Percentiles rank a stretch among this genome's conserved stretches.
Conservation (phyloP, 2,797 vertebrate genomes). For the Erpetoichthys calabaricus region DNA sequence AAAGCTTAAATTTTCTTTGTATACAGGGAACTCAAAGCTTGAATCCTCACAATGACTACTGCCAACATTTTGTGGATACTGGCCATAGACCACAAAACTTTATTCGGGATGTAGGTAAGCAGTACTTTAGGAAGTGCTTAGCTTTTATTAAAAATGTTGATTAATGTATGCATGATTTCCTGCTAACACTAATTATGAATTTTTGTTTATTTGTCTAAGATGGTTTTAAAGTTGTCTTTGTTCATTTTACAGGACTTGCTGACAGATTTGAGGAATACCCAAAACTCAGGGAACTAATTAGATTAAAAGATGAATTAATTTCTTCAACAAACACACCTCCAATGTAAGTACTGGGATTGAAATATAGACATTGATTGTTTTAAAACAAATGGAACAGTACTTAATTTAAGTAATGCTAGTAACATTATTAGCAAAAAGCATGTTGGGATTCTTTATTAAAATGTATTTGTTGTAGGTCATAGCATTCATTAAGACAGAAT, state of each 20-base stretch:
- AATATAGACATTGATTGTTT: constrained; percentile 7
- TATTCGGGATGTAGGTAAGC: constrained; percentile 90
- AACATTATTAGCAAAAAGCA: too few species aligned
- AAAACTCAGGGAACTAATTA: constrained; percentile 88
- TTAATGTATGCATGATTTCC: constrained; percentile 7
- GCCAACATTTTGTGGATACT: constrained; percentile 95
- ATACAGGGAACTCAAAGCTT: constrained; percentile 86
- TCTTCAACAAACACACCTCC: constrained; percentile 86
- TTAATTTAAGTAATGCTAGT: too few species aligned
- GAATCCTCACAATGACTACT: constrained; percentile 96
- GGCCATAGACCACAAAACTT: constrained; percentile 95
- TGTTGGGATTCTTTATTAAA: too few species aligned
- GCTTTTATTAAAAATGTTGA: not conserved
- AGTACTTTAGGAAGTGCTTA: not conserved
- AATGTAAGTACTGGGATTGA: constrained; percentile 58
- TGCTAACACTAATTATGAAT: too few species aligned
- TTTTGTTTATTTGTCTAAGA: too few species aligned
- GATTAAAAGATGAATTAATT: constrained; percentile 92
- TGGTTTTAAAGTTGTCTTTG: too few species aligned
- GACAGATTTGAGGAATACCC: constrained; percentile 97
- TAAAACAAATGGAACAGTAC: not conserved
- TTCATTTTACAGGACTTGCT: constrained; percentile 62
- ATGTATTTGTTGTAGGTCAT: not conserved
- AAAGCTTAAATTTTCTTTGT: constrained; percentile 11
- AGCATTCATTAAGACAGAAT: not conserved